Evolutionary conservation across 2,888 invertebrate species (phyloP).

Genomic region (Dolichopus griseipennis): DNA sequence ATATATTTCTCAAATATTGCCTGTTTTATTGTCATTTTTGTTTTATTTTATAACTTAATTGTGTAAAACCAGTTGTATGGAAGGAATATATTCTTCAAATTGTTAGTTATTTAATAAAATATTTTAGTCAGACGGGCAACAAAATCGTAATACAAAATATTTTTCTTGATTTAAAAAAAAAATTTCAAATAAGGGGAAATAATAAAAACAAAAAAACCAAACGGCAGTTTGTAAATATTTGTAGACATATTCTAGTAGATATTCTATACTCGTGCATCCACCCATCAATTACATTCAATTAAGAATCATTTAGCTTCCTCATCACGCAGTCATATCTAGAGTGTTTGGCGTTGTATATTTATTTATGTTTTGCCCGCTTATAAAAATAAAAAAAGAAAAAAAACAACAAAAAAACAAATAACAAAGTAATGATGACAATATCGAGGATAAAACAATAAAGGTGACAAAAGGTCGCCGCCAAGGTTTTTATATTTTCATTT

Average conservation of each 20-base stretch:
- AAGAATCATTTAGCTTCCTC: slow-evolving; percentile 3
- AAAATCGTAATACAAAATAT: no score
- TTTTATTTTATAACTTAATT: no score
- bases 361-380: not conserved
- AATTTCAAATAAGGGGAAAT: no score
- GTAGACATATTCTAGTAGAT: not conserved
- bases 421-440: not conserved
- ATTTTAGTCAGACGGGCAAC: no score
- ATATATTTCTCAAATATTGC: no score
- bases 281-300: slow-evolving; percentile 6
- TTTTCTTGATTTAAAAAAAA: no score
- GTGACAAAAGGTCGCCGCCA: slow-evolving; percentile 3
- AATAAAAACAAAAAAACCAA: no score
- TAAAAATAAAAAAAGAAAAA: not conserved
- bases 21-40: no score
- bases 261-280: not conserved
- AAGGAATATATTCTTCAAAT: no score
- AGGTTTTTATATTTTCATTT: not conserved
- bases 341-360: not conserved
- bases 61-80: no score
- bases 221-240: not conserved
- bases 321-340: slow-evolving; percentile 2
- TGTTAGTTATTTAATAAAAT: no score
- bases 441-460: not conserved
- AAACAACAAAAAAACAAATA: not conserved